Evolutionary conservation across 2,797 vertebrate species (phyloP).

Genomic region (Rhodeus uyekii): DNA sequence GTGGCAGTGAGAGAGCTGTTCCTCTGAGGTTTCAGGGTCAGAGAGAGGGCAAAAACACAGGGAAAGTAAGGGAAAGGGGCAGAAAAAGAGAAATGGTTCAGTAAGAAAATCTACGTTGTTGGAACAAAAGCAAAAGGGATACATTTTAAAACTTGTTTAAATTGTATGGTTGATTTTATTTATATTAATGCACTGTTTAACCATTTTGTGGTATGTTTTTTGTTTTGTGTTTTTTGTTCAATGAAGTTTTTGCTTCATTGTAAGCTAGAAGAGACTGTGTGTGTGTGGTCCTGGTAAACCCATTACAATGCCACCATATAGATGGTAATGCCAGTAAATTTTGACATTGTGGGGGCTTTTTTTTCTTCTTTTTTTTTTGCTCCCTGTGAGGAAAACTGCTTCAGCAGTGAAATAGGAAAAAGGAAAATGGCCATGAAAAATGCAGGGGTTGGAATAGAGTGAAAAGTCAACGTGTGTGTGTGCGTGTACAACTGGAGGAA

Average conservation of each 20-base stretch:
- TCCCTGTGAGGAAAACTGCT: no score
- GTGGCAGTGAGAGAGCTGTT: slow-evolving; percentile 6
- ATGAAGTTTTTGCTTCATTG: slow-evolving; percentile 7
- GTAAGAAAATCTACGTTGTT: slow-evolving; percentile 21
- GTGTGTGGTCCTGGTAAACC: no score
- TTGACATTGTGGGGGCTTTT: no score
- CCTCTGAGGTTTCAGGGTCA: slow-evolving; percentile 32
- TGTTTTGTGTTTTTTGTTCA: no score
- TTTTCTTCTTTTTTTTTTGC: no score
- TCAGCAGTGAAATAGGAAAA: no score
- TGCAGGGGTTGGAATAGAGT: no score
- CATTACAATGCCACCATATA: no score
- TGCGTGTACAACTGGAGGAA: no score
- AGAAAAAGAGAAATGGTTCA: background rate
- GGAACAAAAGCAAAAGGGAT: slow-evolving; percentile 4
- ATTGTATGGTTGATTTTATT: background rate
- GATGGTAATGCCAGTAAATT: no score
- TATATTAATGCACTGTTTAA: background rate
- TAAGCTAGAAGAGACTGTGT: background rate
- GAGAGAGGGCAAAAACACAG: slow-evolving; percentile 28
- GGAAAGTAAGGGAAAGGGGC: background rate
- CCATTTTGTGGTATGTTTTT: background rate
- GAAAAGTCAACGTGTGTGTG: no score
- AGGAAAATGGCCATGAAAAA: no score
- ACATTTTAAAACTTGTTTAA: background rate